These are phyloP conservation scores for Oscheius sp. DNA, from an alignment of 2,888 invertebrate species.

Conservation along the genomic window DNA sequence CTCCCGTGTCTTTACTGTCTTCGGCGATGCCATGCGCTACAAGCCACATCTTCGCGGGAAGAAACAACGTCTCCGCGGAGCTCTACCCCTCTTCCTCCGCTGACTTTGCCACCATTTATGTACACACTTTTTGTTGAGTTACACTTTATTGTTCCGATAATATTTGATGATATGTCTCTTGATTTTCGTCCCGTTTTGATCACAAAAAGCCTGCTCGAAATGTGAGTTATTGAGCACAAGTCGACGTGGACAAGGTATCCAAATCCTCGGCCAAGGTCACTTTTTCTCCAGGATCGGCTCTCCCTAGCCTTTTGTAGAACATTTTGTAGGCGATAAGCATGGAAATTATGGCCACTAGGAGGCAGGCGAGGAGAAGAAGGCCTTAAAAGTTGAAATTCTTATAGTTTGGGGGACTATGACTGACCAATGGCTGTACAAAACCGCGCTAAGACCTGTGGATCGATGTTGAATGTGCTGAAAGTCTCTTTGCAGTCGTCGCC, in stretches of 20 bases:
- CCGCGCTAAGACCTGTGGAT: constrained; percentile 15
- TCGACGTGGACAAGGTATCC: background rate
- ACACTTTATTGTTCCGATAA: background rate
- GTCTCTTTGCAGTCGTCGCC: constrained; percentile 17
- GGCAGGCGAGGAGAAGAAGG: constrained; percentile 17
- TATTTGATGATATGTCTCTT: constrained; percentile 19
- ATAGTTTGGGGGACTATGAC: background rate
- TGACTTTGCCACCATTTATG: constrained; percentile 20
- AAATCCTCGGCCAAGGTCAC: constrained; percentile 27
- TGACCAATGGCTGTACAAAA: constrained; percentile 23
- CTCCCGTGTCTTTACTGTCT: constrained; percentile 80
- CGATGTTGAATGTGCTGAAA: background rate
- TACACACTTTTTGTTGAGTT: constrained; percentile 11
- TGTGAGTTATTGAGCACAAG: background rate
- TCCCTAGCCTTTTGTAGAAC: constrained; percentile 30
- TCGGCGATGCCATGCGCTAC: constrained; percentile 80
- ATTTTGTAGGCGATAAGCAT: constrained; percentile 36
- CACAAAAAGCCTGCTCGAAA: background rate
- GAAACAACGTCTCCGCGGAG: constrained; percentile 54
- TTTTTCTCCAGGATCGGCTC: constrained; percentile 9
- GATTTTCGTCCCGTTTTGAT: background rate
- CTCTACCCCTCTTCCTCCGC: constrained; percentile 63
- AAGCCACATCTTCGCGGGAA: constrained; percentile 65
- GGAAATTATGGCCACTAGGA: constrained; percentile 33
- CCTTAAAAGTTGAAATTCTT: background rate